Base-by-base conservation (phyloP, 2,888 invertebrate species). In the Hyposoter didymator region DNA sequence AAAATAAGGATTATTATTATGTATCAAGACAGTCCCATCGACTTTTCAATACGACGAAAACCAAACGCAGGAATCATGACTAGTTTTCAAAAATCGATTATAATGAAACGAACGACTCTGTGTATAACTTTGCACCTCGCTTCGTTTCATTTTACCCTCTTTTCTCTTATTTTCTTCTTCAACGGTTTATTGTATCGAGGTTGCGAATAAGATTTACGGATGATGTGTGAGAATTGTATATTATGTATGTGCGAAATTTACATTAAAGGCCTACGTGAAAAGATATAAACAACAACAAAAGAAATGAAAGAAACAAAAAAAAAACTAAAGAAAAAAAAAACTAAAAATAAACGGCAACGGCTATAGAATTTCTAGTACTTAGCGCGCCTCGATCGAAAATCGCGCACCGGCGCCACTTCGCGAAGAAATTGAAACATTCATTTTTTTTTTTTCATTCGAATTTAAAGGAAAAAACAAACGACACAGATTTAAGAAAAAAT, bases 301-400 rank as follows among this genome's bases (percentile, higher is more conserved):
- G 62, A 75, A 45, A 81, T 45, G 67, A 49, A 32, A 69, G 47
- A 72, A 49, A 52, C 59, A 35, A 72, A 49, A 32, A 69, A 55
- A 70, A 52, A 47, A 55, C 59, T 28, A 78, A 82, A 67, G n/a
- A n/a, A 72, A 49, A 32, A 69, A 55, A 70, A 52, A 47, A 55
- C 59, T 28, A 78, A 82, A 67, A 67, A 72, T 59, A 39, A 74
- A 39, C 39, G 14, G 59, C 74, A 87, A 85, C 82, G 86, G 87
- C 85, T 85, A 81, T 88, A 87, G 87, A 87, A 81, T 85, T 88
- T 82, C 59, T 83, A 88, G 82, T 85, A 84, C 84, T 86, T 87
- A 86, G 85, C 78, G 80, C 69, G 84, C 81, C 81, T 81, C 66
- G 28, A 84, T 79, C 84, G 62, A 85, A 78, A 84, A 84, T 82